A percentile compares a stretch with the other conserved stretches of the same genome.
phyloP scores from a whole-genome alignment of 2,888 invertebrate species.

The Hydraecia micacea region DNA sequence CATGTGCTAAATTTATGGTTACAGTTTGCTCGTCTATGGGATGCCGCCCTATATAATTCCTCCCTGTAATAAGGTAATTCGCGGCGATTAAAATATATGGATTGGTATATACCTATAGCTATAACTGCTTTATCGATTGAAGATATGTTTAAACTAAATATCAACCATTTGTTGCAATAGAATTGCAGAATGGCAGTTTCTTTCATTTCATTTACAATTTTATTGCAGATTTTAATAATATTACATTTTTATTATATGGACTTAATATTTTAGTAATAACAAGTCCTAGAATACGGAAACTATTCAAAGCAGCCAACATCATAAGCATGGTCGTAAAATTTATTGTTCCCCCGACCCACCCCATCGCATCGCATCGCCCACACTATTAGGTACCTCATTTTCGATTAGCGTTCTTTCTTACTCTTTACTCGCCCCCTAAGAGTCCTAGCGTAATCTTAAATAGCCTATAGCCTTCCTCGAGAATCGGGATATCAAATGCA shows the following conservation, averaged over 20 bases:
- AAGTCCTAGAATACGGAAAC: background rate
- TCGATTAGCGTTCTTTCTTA: too few relatives aligned
- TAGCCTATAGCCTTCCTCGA: too few relatives aligned
- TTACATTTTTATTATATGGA: background rate
- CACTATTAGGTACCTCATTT: too few relatives aligned
- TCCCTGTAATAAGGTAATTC: constrained; percentile 7
- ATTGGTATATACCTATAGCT: background rate
- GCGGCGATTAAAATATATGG: background rate
- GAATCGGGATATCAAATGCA: too few relatives aligned
- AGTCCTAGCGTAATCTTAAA: background rate
- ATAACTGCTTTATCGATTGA: constrained; percentile 23
- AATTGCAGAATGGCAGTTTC: background rate
- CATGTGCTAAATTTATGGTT: background rate
- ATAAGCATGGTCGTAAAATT: background rate
- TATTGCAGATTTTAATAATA: background rate
- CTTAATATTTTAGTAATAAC: background rate
- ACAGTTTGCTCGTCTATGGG: background rate
- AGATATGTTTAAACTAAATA: constrained; percentile 11
- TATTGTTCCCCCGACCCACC: background rate
- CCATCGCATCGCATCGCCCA: too few relatives aligned
- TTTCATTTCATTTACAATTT: background rate
- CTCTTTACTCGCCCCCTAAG: background rate
- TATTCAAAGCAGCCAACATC: constrained; percentile 19
- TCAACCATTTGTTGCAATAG: background rate
- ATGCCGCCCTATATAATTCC: background rate